phyloP scores from a whole-genome alignment of 2,888 invertebrate genomes.

The Mythimna loreyi region DNA sequence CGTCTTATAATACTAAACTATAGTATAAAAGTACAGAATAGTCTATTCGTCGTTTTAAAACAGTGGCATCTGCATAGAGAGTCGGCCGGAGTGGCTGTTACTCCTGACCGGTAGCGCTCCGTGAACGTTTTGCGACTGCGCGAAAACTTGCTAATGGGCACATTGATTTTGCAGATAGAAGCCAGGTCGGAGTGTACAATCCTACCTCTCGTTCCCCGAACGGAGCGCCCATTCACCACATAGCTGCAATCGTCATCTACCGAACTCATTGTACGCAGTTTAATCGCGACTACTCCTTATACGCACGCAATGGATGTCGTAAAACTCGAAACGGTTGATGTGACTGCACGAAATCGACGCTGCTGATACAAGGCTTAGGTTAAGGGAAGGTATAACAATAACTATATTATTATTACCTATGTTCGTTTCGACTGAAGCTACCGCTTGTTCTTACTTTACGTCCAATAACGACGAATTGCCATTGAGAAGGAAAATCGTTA shows the following conservation, averaged over 20 bases:
- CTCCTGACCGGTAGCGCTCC: conserved; percentile 84
- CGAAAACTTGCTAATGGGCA: conserved; percentile 90
- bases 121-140: conserved; percentile 88
- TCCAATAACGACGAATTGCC: conserved; percentile 85
- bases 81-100: conserved; percentile 69
- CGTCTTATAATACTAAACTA: too few relatives aligned
- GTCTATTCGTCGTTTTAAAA: conserved; percentile 52
- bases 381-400: conserved; percentile 85
- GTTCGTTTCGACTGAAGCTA: conserved; percentile 82
- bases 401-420: conserved; percentile 86
- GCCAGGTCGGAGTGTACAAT: conserved; percentile 88
- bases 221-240: conserved; percentile 67
- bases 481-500: conserved; percentile 83
- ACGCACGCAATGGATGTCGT: conserved; percentile 74
- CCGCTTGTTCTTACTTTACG: conserved; percentile 82
- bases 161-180: conserved; percentile 91
- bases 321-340: conserved; percentile 62
- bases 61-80: conserved; percentile 73
- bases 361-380: conserved; percentile 71
- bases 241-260: conserved; percentile 69
- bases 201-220: conserved; percentile 80
- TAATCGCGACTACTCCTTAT: conserved; percentile 55
- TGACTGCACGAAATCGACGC: conserved; percentile 57
- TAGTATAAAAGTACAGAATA: background rate
- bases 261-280: conserved; percentile 61